phyloP scores from a whole-genome alignment of 35 echinoderm and acorn worm species.

The Ophiothrix spiculata region DNA sequence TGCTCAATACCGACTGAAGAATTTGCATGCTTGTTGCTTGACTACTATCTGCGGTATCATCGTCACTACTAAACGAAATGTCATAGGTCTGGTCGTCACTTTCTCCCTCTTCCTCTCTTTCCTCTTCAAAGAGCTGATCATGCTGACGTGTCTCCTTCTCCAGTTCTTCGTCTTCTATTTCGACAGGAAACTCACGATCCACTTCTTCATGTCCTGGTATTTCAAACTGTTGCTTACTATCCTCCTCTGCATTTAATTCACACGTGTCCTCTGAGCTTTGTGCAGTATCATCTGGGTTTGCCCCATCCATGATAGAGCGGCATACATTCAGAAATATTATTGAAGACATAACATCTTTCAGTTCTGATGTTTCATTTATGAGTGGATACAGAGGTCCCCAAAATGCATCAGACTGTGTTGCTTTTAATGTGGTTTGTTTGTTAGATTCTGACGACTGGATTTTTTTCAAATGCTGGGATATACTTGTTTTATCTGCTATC shows the following conservation, averaged over 20 bases:
- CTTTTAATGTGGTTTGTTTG: background rate
- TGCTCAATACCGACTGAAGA: background rate
- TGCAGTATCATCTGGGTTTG: too few species aligned
- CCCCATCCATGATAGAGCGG: background rate
- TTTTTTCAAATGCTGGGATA: background rate
- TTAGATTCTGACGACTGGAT: background rate
- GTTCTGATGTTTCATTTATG: background rate
- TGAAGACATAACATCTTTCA: background rate
- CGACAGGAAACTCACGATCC: too few species aligned
- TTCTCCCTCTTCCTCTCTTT: too few species aligned
- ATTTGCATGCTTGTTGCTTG: background rate
- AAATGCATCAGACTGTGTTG: background rate
- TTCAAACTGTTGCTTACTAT: too few species aligned
- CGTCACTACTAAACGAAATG: too few species aligned
- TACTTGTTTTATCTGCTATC: background rate
- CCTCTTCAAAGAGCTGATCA: too few species aligned
- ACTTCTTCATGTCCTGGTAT: too few species aligned
- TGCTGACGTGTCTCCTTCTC: too few species aligned
- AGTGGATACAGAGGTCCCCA: constrained; percentile 10
- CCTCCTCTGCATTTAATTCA: too few species aligned
- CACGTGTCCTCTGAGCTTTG: too few species aligned
- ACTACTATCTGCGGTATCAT: background rate
- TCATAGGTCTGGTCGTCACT: too few species aligned
- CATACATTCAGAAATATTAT: constrained; percentile 27
- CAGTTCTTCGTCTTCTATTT: too few species aligned